Conservation (phyloP, 2,888 invertebrate genomes). For the Branchellion lobata region DNA sequence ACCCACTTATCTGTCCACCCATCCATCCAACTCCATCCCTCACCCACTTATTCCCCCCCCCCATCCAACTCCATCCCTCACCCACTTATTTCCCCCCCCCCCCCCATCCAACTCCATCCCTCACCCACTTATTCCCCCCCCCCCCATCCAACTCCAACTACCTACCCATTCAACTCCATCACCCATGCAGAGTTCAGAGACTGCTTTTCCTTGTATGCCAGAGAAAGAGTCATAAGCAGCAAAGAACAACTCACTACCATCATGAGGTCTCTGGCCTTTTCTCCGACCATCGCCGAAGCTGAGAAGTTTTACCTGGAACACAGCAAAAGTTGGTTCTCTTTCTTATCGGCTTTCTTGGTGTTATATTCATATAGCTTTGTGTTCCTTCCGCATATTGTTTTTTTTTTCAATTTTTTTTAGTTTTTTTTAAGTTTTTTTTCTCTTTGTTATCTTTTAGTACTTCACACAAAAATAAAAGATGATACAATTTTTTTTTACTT, state of each 20-base stretch:
- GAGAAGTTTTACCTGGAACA: slow-evolving; percentile 73
- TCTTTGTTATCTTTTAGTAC: background rate
- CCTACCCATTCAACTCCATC: no score
- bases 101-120: no score
- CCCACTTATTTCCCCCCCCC: no score
- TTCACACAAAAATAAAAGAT: background rate
- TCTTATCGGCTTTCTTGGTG: background rate
- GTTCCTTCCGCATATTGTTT: background rate
- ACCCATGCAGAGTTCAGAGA: slow-evolving; percentile 80
- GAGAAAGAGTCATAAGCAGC: slow-evolving; percentile 76
- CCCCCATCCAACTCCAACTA: no score
- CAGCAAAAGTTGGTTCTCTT: slow-evolving; percentile 50
- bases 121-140: no score
- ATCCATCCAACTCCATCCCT: no score
- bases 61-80: no score
- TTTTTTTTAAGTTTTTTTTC: background rate
- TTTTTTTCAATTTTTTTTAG: background rate
- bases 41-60: no score
- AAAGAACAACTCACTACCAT: slow-evolving; percentile 87
- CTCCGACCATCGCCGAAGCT: slow-evolving; percentile 87
- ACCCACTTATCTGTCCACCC: no score
- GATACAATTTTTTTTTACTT: no score
- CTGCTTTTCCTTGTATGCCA: slow-evolving; percentile 89
- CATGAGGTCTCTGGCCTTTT: slow-evolving; percentile 89
- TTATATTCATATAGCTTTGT: background rate